Evolutionary conservation across 2,888 invertebrate genomes (phyloP).

Genomic region (Drosophila fungiperda): DNA sequence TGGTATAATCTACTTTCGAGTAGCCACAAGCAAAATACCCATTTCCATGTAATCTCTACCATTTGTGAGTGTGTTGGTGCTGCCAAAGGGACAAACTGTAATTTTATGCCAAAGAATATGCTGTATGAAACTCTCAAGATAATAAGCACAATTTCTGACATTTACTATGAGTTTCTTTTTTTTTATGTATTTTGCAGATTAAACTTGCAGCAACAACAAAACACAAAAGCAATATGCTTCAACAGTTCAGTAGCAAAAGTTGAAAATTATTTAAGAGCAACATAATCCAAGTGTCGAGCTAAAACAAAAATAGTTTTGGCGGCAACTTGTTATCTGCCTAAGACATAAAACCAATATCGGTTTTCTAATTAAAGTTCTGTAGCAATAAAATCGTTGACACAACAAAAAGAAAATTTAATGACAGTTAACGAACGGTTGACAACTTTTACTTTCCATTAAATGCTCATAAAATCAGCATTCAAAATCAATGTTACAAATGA

Average conservation of each 20-base stretch:
- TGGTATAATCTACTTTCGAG: conserved; percentile 71
- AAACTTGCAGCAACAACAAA: conserved; percentile 29
- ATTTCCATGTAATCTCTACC: conserved; percentile 64
- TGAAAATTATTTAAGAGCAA: conserved; percentile 9
- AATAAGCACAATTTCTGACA: conserved; percentile 59
- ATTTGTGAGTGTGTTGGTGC: conserved; percentile 29
- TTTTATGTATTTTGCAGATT: conserved; percentile 45
- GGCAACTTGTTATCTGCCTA: conserved; percentile 14
- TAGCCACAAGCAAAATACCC: conserved; percentile 78
- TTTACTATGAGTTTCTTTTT: conserved; percentile 35
- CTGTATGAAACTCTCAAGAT: conserved; percentile 61
- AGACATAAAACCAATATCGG: conserved; percentile 21
- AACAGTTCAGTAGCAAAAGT: conserved; percentile 25
- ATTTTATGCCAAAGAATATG: conserved; percentile 77
- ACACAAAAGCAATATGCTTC: background rate
- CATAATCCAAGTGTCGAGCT: conserved; percentile 3
- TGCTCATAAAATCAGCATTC: conserved; percentile 28
- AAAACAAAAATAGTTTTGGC: conserved; percentile 5
- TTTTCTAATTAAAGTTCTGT: conserved; percentile 34
- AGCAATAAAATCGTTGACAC: conserved; percentile 2
- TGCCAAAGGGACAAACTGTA: conserved; percentile 65
- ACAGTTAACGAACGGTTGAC: conserved; percentile 5
- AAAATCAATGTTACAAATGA: background rate
- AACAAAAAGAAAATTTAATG: conserved; percentile 16
- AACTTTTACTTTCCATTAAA: conserved; percentile 42